Percentiles rank a stretch among this genome's conserved stretches.
phyloP scores from a whole-genome alignment of 2,797 vertebrate genomes.

The Anolis apletophallus region DNA sequence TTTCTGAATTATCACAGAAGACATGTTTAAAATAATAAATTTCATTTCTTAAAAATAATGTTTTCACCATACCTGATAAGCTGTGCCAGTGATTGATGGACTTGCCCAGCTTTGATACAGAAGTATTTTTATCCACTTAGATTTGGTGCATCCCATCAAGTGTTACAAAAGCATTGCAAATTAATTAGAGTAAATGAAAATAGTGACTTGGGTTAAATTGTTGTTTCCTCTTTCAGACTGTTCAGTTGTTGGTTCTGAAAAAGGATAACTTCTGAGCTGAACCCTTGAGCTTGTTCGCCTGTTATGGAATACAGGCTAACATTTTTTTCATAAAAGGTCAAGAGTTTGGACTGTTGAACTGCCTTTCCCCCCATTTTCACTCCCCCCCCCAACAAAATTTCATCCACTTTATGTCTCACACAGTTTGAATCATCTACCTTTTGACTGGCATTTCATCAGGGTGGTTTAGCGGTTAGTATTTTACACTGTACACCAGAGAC shows the following conservation, averaged over 20 bases:
- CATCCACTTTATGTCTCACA: constrained; percentile 11
- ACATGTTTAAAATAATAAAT: constrained; percentile 8
- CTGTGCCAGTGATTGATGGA: constrained; percentile 8
- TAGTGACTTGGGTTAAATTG: constrained; percentile 17
- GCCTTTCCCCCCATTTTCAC: constrained; percentile 16
- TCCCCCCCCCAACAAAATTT: not conserved
- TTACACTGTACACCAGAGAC: constrained; percentile 61
- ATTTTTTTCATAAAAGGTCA: constrained; percentile 39
- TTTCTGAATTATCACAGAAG: not conserved
- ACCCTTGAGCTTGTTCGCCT: constrained; percentile 26
- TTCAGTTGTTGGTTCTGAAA: constrained; percentile 29
- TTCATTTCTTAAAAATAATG: constrained; percentile 10
- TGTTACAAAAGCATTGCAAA: constrained; percentile 35
- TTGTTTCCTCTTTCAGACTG: constrained; percentile 28
- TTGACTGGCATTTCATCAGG: constrained; percentile 20
- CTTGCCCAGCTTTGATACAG: not conserved
- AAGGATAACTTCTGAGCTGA: constrained; percentile 1
- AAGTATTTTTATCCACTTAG: not conserved
- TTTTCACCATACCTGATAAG: constrained; percentile 12
- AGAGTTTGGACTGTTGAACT: constrained; percentile 12
- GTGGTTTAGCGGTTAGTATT: constrained; percentile 34
- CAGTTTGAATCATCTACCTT: constrained; percentile 17
- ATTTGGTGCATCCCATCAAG: not conserved
- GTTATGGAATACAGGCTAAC: constrained; percentile 53
- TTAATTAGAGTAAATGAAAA: not conserved